Base-by-base conservation (phyloP, 23 tunicate species). In the Clavelina lepadiformis region DNA sequence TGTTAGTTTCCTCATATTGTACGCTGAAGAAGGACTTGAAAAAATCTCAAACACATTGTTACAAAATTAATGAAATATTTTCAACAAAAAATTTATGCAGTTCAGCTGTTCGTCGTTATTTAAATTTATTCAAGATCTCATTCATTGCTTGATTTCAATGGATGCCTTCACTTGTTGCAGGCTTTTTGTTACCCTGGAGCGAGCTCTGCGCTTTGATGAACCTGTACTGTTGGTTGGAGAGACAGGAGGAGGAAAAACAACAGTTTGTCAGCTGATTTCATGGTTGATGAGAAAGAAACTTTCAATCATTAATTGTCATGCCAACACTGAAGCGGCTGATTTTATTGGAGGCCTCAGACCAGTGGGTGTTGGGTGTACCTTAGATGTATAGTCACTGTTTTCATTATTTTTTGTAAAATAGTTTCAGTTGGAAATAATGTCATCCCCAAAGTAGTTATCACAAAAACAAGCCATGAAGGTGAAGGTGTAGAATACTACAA, bases 231-330 rank as follows among this genome's bases (percentile, higher is more conserved):
- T 93, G 30, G 88, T 93, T 30, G 98, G 98, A 3, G 93, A 78
- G 33, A 93, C 98, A 27, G 98, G 98, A 25, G 83, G 98, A n/a
- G 98, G 98, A 24, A 93, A 93, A 55, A 93, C 98, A 2, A 85
- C 98, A 0, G 86, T 75, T 5, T 84, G 92, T 38, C 98, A 93
- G 61, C 18, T 93, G 49, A 37, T 93, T 6, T 55, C 98, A 15
- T 47, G 52, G 33, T 23, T 63, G 0, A 2, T 61, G 2, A 46
- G 58, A 25, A 52, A 63, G 23, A 69, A 69, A 31, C 56, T 93
- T 19, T 28, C 56, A 3, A 73, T 79, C 31, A 68, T 93, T 46
- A 93, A 93, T 54, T 93, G 98, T 61, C 98, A 93, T 47, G 76
- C 92, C 28, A 93, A 85, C 73, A 93, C 94, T 5, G 98, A 93